Conservation (phyloP, 2,797 vertebrate genomes). For the Poeciliopsis gracilis region DNA sequence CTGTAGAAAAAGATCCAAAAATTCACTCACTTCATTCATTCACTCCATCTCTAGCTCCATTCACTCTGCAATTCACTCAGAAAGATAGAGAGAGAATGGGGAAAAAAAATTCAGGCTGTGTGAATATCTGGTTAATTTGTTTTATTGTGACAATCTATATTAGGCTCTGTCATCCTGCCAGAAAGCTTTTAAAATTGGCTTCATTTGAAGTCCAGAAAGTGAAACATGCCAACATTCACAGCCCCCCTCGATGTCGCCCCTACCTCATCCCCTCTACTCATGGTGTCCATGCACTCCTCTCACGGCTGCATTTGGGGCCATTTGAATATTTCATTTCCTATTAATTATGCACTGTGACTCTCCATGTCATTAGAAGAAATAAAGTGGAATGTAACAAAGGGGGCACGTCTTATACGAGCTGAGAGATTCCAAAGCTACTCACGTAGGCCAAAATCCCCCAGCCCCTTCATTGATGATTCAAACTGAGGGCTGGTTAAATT, state of each 20-base stretch:
- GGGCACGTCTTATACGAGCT: constrained; percentile 90
- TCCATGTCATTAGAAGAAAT: constrained; percentile 99
- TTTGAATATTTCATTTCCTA: constrained; percentile 99
- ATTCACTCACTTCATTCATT: neutral
- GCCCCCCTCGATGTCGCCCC: constrained; percentile 86
- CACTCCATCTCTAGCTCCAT: neutral
- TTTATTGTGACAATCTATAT: constrained; percentile 85
- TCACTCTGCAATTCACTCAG: neutral
- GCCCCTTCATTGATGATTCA: constrained; percentile 93
- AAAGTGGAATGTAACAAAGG: constrained; percentile 99
- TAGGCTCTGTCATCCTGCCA: constrained; percentile 83
- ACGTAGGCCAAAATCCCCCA: constrained; percentile 80
- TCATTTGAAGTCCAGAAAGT: constrained; percentile 91
- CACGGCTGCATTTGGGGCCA: constrained; percentile 98
- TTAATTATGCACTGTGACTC: constrained; percentile 99
- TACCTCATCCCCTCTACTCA: constrained; percentile 85
- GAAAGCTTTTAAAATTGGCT: constrained; percentile 89
- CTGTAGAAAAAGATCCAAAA: neutral
- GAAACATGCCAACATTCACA: constrained; percentile 94
- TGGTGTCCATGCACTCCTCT: constrained; percentile 94
- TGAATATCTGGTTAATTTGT: constrained; percentile 78
- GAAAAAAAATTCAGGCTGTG: constrained; percentile 48
- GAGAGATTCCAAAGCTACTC: constrained; percentile 95
- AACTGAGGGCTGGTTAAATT: constrained; percentile 91
- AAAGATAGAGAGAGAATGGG: neutral